Conservation (phyloP, 2,888 invertebrate genomes). For the Acanthosepion pharaonis region DNA sequence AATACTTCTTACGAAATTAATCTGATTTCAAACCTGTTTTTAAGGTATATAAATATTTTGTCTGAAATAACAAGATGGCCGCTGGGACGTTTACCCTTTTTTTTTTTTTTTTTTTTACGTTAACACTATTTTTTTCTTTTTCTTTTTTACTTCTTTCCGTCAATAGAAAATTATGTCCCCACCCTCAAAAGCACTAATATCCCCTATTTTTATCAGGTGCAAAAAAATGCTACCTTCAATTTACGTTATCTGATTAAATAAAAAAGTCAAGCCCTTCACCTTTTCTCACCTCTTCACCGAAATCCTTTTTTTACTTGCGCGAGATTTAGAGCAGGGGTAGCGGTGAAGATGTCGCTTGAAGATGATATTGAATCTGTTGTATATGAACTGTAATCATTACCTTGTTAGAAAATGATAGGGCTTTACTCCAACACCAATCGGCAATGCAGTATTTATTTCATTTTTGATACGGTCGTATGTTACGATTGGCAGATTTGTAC, state of each 20-base stretch:
- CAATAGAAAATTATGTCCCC: neutral
- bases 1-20: slow-evolving; percentile 11
- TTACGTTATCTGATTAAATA: neutral
- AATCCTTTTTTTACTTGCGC: neutral
- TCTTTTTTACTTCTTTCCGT: neutral
- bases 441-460: too few relatives aligned
- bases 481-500: too few relatives aligned
- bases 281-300: neutral
- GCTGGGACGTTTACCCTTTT: too few relatives aligned
- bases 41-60: too few relatives aligned
- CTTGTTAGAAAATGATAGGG: neutral
- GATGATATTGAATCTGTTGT: neutral
- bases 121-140: too few relatives aligned
- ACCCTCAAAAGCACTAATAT: neutral
- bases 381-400: neutral
- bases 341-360: neutral
- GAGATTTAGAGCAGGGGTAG: neutral
- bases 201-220: neutral
- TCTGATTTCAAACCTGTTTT: too few relatives aligned
- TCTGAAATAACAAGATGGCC: too few relatives aligned
- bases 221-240: slow-evolving; percentile 34
- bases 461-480: too few relatives aligned
- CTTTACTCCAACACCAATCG: neutral
- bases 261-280: neutral
- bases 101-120: too few relatives aligned